phyloP scores from a whole-genome alignment of 92 coral and sea anemone species.

The Galaxea fascicularis region DNA sequence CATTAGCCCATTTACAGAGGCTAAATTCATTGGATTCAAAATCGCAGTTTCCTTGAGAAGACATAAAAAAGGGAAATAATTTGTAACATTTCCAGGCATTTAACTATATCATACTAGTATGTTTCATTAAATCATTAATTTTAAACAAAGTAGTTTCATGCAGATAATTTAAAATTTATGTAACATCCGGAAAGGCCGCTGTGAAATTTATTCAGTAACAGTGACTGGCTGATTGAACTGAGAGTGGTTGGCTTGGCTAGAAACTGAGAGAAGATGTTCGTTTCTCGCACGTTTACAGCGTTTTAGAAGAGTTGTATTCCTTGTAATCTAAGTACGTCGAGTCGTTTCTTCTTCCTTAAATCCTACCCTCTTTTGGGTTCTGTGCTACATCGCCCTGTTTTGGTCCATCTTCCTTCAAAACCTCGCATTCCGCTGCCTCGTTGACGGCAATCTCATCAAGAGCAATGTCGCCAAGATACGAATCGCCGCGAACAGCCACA shows the following conservation, averaged over 20 bases:
- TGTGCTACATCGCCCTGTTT: neutral
- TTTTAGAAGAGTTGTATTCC: too few species aligned
- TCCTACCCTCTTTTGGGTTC: constrained; percentile 34
- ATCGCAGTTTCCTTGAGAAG: constrained; percentile 62
- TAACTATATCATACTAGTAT: neutral
- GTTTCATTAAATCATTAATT: neutral
- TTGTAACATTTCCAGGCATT: neutral
- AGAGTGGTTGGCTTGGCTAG: too few species aligned
- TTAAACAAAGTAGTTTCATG: neutral
- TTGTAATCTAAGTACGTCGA: too few species aligned
- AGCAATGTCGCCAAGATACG: constrained; percentile 67
- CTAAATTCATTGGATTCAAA: constrained; percentile 18
- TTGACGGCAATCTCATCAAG: constrained; percentile 59
- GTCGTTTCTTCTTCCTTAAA: neutral
- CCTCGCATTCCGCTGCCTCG: constrained; percentile 27
- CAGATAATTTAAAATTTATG: too few species aligned
- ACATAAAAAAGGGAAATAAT: neutral
- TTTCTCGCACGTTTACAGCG: too few species aligned
- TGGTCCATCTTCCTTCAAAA: neutral
- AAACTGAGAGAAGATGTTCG: too few species aligned
- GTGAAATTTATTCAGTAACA: too few species aligned
- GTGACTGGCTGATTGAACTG: too few species aligned
- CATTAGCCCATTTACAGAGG: constrained; percentile 64
- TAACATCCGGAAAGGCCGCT: too few species aligned
- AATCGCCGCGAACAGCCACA: constrained; percentile 66